Evolutionary conservation across 2,797 vertebrate genomes (phyloP).

Genomic region (Botia almorhae): DNA sequence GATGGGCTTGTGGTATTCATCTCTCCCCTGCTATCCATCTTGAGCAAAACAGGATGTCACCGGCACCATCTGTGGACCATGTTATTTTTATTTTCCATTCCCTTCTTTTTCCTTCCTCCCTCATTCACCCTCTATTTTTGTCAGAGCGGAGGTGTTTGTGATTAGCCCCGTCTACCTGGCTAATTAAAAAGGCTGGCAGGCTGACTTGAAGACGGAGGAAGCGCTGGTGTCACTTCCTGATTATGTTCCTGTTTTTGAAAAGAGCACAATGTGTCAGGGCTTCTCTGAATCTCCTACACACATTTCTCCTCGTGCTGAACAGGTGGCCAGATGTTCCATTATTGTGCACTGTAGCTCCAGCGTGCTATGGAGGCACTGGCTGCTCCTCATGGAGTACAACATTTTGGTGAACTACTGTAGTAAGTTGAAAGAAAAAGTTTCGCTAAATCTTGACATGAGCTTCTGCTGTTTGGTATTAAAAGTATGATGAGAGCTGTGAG

Average conservation of each 20-base stretch:
- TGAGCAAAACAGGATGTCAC: constrained; percentile 44
- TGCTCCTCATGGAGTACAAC: neutral
- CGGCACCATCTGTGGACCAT: constrained; percentile 50
- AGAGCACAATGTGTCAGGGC: constrained; percentile 2
- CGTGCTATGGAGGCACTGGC: neutral
- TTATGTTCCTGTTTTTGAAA: constrained; percentile 36
- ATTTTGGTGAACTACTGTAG: neutral
- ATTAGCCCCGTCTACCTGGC: constrained; percentile 44
- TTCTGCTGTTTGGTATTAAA: neutral
- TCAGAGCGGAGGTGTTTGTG: constrained; percentile 24
- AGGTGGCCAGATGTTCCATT: constrained; percentile 37
- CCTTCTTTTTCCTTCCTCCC: constrained; percentile 4
- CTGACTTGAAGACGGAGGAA: constrained; percentile 8
- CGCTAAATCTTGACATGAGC: neutral
- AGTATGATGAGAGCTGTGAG: neutral
- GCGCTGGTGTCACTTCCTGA: constrained; percentile 29
- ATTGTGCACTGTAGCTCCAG: neutral
- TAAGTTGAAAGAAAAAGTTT: neutral
- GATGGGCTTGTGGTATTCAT: constrained; percentile 52
- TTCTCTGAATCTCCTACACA: constrained; percentile 20
- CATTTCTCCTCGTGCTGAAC: constrained; percentile 19
- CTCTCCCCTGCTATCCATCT: constrained; percentile 49
- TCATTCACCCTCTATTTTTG: constrained; percentile 11
- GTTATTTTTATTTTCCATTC: constrained; percentile 38
- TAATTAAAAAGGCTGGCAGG: constrained; percentile 48